A percentile compares a stretch with the other conserved stretches of the same genome.
Conservation (phyloP, 1,140 invertebrate species). For the Leptinotarsa texana region DNA sequence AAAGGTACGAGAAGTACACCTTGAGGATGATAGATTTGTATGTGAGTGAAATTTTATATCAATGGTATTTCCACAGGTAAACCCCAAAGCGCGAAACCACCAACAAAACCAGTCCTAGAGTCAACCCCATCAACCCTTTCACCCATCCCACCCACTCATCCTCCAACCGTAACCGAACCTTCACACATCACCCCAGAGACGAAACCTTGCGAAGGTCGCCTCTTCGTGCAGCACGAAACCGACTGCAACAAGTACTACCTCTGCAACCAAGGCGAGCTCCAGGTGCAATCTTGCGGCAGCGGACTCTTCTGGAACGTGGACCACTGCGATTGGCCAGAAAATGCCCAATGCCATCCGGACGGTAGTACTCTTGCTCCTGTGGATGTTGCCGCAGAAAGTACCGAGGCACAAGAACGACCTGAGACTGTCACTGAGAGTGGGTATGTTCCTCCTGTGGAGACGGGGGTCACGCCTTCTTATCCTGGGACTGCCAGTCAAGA, state of each 20-base stretch:
- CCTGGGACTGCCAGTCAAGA: slow-evolving; percentile 15
- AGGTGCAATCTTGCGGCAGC: slow-evolving; percentile 69
- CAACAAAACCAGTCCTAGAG: slow-evolving; percentile 15
- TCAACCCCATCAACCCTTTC: background rate
- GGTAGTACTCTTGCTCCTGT: slow-evolving; percentile 38
- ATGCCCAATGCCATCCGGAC: slow-evolving; percentile 62
- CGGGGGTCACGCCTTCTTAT: slow-evolving; percentile 12
- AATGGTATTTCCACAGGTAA: background rate
- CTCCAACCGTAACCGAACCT: background rate
- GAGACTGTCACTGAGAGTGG: background rate
- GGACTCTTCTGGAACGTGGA: slow-evolving; percentile 78
- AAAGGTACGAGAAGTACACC: too few species aligned
- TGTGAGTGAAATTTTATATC: too few species aligned
- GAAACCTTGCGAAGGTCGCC: slow-evolving; percentile 61
- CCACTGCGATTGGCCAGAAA: slow-evolving; percentile 79
- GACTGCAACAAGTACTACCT: slow-evolving; percentile 82
- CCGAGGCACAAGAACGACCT: background rate
- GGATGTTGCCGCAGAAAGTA: slow-evolving; percentile 16
- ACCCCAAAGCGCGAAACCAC: slow-evolving; percentile 27
- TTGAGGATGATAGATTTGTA: too few species aligned
- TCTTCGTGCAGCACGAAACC: slow-evolving; percentile 65
- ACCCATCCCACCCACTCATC: background rate
- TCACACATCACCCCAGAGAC: background rate
- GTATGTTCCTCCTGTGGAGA: slow-evolving; percentile 30
- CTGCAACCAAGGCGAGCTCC: slow-evolving; percentile 73